Conservation (phyloP, 2,888 invertebrate species). For the Pyrgus malvae region DNA sequence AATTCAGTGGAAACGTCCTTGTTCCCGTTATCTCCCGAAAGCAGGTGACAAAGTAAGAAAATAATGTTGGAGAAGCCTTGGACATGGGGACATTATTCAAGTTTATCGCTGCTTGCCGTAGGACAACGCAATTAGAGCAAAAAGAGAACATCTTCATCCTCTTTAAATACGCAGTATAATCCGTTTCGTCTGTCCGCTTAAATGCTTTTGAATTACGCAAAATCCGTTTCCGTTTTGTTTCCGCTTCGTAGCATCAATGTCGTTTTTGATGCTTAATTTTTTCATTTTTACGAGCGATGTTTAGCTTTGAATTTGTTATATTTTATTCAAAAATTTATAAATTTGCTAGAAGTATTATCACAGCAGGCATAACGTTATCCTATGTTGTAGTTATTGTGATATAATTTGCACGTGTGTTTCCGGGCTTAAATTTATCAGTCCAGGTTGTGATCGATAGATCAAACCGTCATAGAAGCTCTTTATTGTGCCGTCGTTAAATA, state of each 20-base stretch:
- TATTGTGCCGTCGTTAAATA: too few relatives aligned
- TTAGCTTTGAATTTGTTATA: too few relatives aligned
- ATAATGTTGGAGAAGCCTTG: constrained; percentile 65
- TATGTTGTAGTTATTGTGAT: too few relatives aligned
- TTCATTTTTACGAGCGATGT: neutral
- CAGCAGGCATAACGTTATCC: too few relatives aligned
- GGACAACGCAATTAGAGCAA: constrained; percentile 77
- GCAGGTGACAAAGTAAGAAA: constrained; percentile 73
- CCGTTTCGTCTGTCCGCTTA: constrained; percentile 30
- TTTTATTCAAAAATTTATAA: too few relatives aligned
- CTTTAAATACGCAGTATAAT: constrained; percentile 38
- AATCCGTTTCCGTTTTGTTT: constrained; percentile 22
- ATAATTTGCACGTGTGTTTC: too few relatives aligned
- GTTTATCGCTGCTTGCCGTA: constrained; percentile 65
- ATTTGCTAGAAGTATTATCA: too few relatives aligned
- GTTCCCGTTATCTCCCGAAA: constrained; percentile 56
- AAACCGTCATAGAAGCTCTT: too few relatives aligned
- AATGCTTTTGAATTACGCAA: constrained; percentile 28
- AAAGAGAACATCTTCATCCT: constrained; percentile 60
- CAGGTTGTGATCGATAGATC: too few relatives aligned
- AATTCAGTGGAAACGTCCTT: constrained; percentile 37
- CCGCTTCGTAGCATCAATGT: neutral
- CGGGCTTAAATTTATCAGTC: too few relatives aligned
- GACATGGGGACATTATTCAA: constrained; percentile 76
- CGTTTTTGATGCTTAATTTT: neutral